Evolutionary conservation across 2,888 invertebrate species (phyloP).

Genomic region (Diaperis boleti): DNA sequence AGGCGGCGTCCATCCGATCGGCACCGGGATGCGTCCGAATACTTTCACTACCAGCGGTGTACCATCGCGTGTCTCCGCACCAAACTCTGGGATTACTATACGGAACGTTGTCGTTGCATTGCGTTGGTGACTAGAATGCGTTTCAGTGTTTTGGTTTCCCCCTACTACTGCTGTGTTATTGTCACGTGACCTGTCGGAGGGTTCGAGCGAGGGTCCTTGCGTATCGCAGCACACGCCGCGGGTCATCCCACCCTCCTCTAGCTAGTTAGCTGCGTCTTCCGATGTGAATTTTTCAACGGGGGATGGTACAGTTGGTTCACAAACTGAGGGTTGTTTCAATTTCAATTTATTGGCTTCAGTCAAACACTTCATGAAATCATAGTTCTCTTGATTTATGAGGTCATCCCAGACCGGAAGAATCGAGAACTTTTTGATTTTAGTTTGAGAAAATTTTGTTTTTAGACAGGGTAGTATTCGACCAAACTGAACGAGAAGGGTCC

Average conservation of each 20-base stretch:
- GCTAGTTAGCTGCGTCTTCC: background rate
- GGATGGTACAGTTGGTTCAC: conserved; percentile 8
- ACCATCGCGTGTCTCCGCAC: conserved; percentile 25
- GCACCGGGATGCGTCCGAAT: too few relatives aligned
- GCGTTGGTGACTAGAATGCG: conserved; percentile 40
- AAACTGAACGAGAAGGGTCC: too few relatives aligned
- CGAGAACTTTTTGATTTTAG: too few relatives aligned
- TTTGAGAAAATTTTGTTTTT: too few relatives aligned
- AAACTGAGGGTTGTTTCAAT: too few relatives aligned
- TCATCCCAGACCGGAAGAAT: too few relatives aligned
- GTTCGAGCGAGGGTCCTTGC: conserved; percentile 18
- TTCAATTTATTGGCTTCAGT: too few relatives aligned
- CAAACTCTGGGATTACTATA: conserved; percentile 28
- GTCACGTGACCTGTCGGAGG: conserved; percentile 40
- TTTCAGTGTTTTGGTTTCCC: conserved; percentile 44
- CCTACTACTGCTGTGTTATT: conserved; percentile 38
- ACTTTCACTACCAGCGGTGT: too few relatives aligned
- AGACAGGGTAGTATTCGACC: too few relatives aligned
- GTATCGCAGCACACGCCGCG: conserved; percentile 7
- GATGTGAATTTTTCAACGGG: conserved; percentile 20
- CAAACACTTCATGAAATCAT: too few relatives aligned
- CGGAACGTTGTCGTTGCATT: conserved; percentile 38
- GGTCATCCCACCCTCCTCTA: conserved; percentile 20
- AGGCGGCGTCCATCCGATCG: background rate
- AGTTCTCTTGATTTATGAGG: too few relatives aligned